Evolutionary conservation across 1,140 invertebrate species (phyloP), one percentile per base, ranked within the genome.

Genomic region (Trypoxylus dichotomus): DNA sequence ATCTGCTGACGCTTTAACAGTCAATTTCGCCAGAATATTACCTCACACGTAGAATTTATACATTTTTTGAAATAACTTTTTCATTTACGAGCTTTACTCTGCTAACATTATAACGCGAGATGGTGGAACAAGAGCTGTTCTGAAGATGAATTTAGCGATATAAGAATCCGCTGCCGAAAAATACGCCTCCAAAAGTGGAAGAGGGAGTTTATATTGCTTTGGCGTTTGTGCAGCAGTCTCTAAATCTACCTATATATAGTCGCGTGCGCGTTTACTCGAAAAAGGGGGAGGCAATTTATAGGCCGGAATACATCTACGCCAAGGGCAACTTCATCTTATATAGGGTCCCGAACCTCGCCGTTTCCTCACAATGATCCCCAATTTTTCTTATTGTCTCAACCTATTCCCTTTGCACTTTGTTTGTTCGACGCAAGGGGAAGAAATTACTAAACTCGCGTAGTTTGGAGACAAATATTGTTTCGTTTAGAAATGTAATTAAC

Each of bases 371-470:
- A 75, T 75, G 74, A 75, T 54, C 74, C 24, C 42, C 74, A 75
- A 75, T 75, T 75, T 75, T 54, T 75, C 74, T 75, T 75, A 75
- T 75, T 75, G 74, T 75, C 74, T 54, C 41, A 25, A 27, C 42
- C 41, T 75, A 47, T 54, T 75, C 74, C 74, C 24, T 54, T 75
- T 27, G 25, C 43, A 47, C 74, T 75, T 58, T 75, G 74, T 75
- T 75, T 75, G 43, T 75, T 43, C 72, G 72, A 10, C 60, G 60
- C 27, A 29, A 29, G 21, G 24, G 60, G n/a, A n/a, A 29, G 60
- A 68, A 68, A 68, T 68, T 25, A 24, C 24, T 13, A 6, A 68
- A 68, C 13, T 27, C 24, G 60, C 10, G 21, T 29, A 24, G 27
- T 27, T 8, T 27, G 19, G 24, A 68, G 21, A 25, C 24, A 24